Percentiles rank a stretch among this genome's conserved stretches.
phyloP scores from a whole-genome alignment of 2,888 invertebrate genomes.

The Noctuana brunneofusca region DNA sequence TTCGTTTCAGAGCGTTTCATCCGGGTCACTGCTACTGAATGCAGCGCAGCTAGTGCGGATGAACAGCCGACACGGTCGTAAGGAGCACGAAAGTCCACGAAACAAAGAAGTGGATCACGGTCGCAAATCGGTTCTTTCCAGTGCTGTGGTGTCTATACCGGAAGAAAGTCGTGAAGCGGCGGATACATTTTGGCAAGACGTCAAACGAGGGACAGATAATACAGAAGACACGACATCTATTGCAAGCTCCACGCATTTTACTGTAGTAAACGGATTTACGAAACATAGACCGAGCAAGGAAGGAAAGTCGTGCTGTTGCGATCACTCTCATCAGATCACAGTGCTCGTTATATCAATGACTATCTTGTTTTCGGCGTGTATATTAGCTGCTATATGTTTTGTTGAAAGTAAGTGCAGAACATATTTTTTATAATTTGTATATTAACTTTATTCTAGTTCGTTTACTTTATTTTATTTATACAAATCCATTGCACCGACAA shows the following conservation, averaged over 20 bases:
- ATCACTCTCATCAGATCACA: slow-evolving; percentile 90
- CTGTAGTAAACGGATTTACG: slow-evolving; percentile 90
- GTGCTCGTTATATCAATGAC: slow-evolving; percentile 93
- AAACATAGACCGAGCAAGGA: slow-evolving; percentile 85
- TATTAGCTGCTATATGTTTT: slow-evolving; percentile 90
- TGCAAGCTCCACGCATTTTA: slow-evolving; percentile 94
- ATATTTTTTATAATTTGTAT: background rate
- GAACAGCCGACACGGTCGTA: slow-evolving; percentile 68
- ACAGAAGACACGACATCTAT: slow-evolving; percentile 87
- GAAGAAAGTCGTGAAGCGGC: slow-evolving; percentile 66
- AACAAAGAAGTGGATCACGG: slow-evolving; percentile 65
- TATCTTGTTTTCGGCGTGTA: slow-evolving; percentile 90
- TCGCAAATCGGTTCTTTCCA: slow-evolving; percentile 56
- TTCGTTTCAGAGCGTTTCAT: slow-evolving; percentile 87
- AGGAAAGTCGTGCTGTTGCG: slow-evolving; percentile 86
- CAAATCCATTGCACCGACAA: no score
- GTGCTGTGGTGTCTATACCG: slow-evolving; percentile 70
- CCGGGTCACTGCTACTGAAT: slow-evolving; percentile 90
- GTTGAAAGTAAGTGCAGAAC: slow-evolving; percentile 90
- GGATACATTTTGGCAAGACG: slow-evolving; percentile 74
- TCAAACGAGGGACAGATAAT: slow-evolving; percentile 76
- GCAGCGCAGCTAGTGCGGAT: slow-evolving; percentile 88
- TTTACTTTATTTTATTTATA: no score
- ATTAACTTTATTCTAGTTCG: no score
- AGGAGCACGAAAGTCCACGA: slow-evolving; percentile 65